Evolutionary conservation across 2,888 invertebrate genomes (phyloP).

Genomic region (Luperina testacea): DNA sequence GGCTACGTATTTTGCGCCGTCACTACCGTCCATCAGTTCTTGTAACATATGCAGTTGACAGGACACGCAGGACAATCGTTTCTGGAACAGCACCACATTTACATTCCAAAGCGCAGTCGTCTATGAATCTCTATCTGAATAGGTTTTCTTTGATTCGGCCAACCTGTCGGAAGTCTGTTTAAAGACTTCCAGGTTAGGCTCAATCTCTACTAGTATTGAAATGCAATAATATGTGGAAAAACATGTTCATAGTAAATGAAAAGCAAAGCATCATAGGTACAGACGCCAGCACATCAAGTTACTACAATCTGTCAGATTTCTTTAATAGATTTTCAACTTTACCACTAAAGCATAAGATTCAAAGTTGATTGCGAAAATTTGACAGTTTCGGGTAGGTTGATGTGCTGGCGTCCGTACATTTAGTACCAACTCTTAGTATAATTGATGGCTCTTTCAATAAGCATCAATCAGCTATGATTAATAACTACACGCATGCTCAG

Average conservation of each 20-base stretch:
- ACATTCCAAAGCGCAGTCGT: neutral
- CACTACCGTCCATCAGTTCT: neutral
- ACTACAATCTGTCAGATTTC: too few species aligned
- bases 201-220: neutral
- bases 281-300: too few species aligned
- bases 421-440: neutral
- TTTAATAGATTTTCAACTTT: too few species aligned
- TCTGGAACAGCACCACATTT: neutral
- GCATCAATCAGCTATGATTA: neutral
- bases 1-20: neutral
- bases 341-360: too few species aligned
- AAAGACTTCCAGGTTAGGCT: neutral
- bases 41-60: neutral
- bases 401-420: too few species aligned
- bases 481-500: constrained; percentile 9
- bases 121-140: neutral
- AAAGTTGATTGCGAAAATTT: too few species aligned
- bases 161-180: neutral
- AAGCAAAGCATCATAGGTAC: neutral
- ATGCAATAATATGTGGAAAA: neutral
- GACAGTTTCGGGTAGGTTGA: too few species aligned
- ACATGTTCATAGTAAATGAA: neutral
- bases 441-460: neutral
- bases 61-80: neutral
- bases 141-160: neutral